Evolutionary conservation across 2,888 invertebrate species (phyloP), one percentile per base, ranked within the genome.

Genomic region (Rhagium mordax): DNA sequence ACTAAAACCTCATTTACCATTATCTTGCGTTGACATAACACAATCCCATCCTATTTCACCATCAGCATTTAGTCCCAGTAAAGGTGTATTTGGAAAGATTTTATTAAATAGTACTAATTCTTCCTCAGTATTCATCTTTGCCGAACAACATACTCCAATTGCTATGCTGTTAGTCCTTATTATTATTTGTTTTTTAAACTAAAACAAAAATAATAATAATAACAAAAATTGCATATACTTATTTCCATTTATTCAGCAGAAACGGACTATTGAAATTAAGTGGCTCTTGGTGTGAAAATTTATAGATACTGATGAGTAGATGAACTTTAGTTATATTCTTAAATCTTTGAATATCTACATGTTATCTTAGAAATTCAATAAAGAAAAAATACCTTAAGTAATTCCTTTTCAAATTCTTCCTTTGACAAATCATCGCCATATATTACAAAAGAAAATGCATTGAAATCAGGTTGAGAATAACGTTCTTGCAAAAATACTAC

Each of bases 41-140:
- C 80, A 77, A 78, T 85, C 79, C 85, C 85, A 86, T 47, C 86
- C 86, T 55, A 86, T 80, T 78, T 85, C 86, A 7, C 86, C 85
- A 76, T 81, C 81, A 15, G 81, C 85, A 74, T 85, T 82, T 33
- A 86, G 72, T 3, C 85, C 84, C 21, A 86, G 67, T 5, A 85
- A 24, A 3, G 85, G 83, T 13, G 82, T 79, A 41, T 74, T 74
- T 7, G 83, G 84, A 71, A 85, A 85, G 60, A 83, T 61, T 74
- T 80, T 80, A 69, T 72, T 77, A 60, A 85, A 84, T 20, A 84
- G 70, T 7, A 72, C 24, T 2, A 81, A 73, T 74, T 84, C 84
- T 48, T 81, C 81, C 13, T 78, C 77, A 57, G 81, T 80, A 33
- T 78, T 74, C 48, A 74, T 73, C 77, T 84, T 85, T 5, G 81